Percentiles rank a stretch among this genome's conserved stretches.
Conservation (phyloP, 2,113 vertebrate species). For the Otus sunia region DNA sequence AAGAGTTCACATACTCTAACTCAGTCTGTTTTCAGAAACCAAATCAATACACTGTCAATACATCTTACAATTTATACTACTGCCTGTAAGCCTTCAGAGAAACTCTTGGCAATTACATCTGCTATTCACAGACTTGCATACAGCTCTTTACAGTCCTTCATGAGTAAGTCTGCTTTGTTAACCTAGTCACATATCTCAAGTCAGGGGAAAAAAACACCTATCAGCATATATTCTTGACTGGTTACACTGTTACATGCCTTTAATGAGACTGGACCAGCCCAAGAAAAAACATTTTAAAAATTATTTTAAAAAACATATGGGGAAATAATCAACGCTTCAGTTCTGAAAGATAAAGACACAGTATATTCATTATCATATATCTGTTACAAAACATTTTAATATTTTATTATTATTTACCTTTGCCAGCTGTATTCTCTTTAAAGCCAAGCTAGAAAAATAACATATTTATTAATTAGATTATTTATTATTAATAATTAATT, state of each 20-base stretch:
- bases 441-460: neutral
- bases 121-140: neutral
- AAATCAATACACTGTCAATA: neutral
- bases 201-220: neutral
- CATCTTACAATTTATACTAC: neutral
- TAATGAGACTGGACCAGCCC: neutral
- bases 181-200: neutral
- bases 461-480: neutral
- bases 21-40: neutral
- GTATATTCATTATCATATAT: neutral
- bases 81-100: neutral
- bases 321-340: neutral
- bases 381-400: neutral
- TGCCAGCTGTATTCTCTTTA: neutral
- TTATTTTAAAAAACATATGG: neutral
- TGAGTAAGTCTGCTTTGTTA: neutral
- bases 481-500: too few relatives aligned
- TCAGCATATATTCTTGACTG: neutral
- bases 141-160: neutral
- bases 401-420: neutral
- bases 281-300: neutral
- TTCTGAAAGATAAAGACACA: neutral
- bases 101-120: neutral
- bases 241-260: neutral
- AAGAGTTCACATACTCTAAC: neutral